Conservation (phyloP, 2,888 invertebrate species). For the Nematopogon swammerdamellus region DNA sequence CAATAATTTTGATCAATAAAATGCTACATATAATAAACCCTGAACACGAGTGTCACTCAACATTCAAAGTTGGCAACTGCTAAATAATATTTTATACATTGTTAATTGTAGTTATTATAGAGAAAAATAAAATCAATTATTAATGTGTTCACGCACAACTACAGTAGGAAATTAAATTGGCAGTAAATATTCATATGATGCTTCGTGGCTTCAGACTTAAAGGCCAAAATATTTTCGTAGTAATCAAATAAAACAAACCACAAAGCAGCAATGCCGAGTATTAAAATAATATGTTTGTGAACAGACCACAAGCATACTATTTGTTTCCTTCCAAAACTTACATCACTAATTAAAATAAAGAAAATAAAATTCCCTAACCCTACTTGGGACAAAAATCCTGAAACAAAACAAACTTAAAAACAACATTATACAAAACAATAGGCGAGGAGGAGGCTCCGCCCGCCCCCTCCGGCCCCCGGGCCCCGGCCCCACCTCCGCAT, state of each 20-base stretch:
- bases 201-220: constrained; percentile 26
- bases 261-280: constrained; percentile 39
- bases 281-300: constrained; percentile 33
- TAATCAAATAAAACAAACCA: constrained; percentile 51
- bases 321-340: constrained; percentile 22
- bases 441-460: not conserved
- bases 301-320: constrained; percentile 1
- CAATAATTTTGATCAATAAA: constrained; percentile 54
- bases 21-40: constrained; percentile 53
- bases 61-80: constrained; percentile 48
- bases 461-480: no score
- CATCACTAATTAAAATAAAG: constrained; percentile 41
- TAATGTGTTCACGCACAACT: constrained; percentile 55
- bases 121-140: constrained; percentile 51
- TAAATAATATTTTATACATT: constrained; percentile 45
- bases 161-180: constrained; percentile 57
- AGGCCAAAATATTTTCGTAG: constrained; percentile 44
- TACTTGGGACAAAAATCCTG: constrained; percentile 56
- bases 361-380: constrained; percentile 57
- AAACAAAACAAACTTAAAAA: constrained; percentile 55
- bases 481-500: not conserved
- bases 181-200: constrained; percentile 50
- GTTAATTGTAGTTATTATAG: not conserved
- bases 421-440: constrained; percentile 40
- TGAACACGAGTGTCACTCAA: constrained; percentile 51